Evolutionary conservation across 1,140 invertebrate species (phyloP).

Genomic region (Stegodyphus mimosarum): DNA sequence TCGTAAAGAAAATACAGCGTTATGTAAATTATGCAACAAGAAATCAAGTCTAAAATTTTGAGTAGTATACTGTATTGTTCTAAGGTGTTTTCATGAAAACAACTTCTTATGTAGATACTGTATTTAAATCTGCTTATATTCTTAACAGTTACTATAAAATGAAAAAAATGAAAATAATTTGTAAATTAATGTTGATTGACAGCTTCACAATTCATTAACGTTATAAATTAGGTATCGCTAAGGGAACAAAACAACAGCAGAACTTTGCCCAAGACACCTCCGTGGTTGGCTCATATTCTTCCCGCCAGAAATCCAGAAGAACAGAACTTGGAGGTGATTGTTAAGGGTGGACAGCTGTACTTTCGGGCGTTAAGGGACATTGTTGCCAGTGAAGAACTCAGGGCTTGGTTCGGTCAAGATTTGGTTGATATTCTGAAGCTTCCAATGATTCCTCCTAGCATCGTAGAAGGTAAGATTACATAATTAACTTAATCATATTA

Average conservation of each 20-base stretch:
- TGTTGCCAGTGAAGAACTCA: conserved; percentile 66
- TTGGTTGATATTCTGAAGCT: conserved; percentile 67
- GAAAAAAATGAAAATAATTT: too few species aligned
- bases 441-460: conserved; percentile 64
- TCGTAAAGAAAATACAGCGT: too few species aligned
- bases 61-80: too few species aligned
- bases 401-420: conserved; percentile 70
- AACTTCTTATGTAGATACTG: too few species aligned
- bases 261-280: neutral
- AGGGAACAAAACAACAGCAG: conserved; percentile 21
- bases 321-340: conserved; percentile 69
- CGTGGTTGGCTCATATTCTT: conserved; percentile 54
- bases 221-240: conserved; percentile 16
- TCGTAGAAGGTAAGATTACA: conserved; percentile 58
- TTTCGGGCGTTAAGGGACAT: conserved; percentile 67
- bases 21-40: too few species aligned
- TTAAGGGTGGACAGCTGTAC: conserved; percentile 68
- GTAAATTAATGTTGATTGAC: too few species aligned
- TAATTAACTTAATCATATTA: too few species aligned
- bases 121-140: too few species aligned
- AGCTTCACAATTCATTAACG: too few species aligned
- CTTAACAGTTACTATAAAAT: too few species aligned
- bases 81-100: too few species aligned
- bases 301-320: conserved; percentile 67
- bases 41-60: too few species aligned